Base-by-base conservation (phyloP, 23 tunicate species). In the Phallusia fumigata region DNA sequence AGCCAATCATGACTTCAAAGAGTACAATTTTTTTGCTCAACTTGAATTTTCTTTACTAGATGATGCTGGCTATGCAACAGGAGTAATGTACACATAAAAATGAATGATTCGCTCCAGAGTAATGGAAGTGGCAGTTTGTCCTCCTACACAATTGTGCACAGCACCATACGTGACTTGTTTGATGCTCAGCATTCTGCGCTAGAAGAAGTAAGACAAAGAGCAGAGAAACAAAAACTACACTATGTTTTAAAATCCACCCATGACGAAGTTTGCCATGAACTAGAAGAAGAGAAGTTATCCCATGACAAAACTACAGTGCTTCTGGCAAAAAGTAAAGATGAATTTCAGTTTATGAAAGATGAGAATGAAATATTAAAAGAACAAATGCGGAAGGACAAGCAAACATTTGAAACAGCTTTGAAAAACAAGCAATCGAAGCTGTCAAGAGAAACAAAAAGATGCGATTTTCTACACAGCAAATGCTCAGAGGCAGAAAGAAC, bases 281-380 rank as follows among this genome's bases (percentile, higher is more conserved):
- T 85, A 0, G 86, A 85, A 69, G 69, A 85, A 44, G 97, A 93
- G 85, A 84, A 65, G 33, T 83, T 93, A 18, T 84, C 88, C 11
- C 92, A 88, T 65, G 33, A 77, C 21, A 93, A 93, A 93, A 93
- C 97, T 28, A 88, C 84, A 72, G 19, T 88, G 28, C 53, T 88
- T 6, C 90, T 88, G 19, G 89, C 80, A 3, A 85, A 93, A 78
- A 81, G 76, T 32, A 76, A 77, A 19, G 93, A 93, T 64, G 81
- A 84, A 69, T 36, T 85, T 19, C 65, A 84, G 24, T 93, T 88
- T 73, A 44, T 79, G 6, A 19, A 19, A 49, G 87, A 79, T 78
- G 87, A 93, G 77, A 81, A 74, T 50, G 90, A 93, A 69, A 93
- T 93, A 36, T 73, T 93, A 32, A 81, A 72, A 21, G 34, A 77